These are phyloP conservation scores for Centropristis striata DNA, from an alignment of 2,113 vertebrate species.

Conservation along the genomic window DNA sequence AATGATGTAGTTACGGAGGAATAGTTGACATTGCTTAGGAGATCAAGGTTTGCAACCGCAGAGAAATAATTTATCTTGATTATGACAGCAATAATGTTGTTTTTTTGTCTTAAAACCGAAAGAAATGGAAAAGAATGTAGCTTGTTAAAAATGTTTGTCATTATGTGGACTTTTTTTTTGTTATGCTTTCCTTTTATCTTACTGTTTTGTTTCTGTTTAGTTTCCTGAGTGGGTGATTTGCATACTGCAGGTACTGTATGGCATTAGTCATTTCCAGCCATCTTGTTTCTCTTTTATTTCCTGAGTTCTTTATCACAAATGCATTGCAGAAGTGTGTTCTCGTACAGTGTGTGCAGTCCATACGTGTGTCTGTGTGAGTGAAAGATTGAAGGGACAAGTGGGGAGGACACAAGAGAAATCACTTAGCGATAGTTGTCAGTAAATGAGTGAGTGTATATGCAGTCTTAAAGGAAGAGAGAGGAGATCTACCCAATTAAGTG, in stretches of 20 bases:
- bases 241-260: background rate
- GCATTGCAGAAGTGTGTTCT: background rate
- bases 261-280: slow-evolving; percentile 1
- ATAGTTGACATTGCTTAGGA: background rate
- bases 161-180: background rate
- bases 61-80: slow-evolving; percentile 8
- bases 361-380: background rate
- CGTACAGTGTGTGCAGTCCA: background rate
- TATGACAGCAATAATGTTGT: background rate
- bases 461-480: slow-evolving; percentile 41
- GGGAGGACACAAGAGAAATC: slow-evolving; percentile 33
- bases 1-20: slow-evolving; percentile 21
- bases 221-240: slow-evolving; percentile 5
- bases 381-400: slow-evolving; percentile 14
- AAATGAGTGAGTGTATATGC: slow-evolving; percentile 47
- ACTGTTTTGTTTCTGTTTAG: background rate
- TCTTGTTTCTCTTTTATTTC: background rate
- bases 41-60: background rate
- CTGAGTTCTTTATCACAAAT: slow-evolving; percentile 25
- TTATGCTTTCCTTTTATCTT: background rate
- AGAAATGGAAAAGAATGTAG: background rate
- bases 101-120: background rate
- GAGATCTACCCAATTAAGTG: slow-evolving; percentile 55
- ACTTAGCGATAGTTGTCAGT: slow-evolving; percentile 28
- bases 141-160: background rate